Evolutionary conservation across 2,113 vertebrate species (phyloP).

Genomic region (Panthera uncia): DNA sequence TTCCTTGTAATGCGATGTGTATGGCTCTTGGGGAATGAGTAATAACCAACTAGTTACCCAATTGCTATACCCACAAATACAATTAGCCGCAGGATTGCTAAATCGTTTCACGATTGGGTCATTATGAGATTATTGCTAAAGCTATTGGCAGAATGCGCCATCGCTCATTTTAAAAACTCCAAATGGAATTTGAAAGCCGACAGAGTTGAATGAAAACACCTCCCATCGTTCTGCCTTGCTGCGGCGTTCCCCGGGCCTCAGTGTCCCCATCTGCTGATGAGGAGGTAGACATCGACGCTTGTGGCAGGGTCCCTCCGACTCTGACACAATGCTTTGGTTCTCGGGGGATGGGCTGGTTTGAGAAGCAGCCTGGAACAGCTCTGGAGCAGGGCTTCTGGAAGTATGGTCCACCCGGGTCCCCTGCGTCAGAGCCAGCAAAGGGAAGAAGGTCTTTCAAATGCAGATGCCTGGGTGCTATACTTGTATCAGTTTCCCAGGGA

Average conservation of each 20-base stretch:
- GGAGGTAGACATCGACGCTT: background rate
- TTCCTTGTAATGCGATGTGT: constrained; percentile 35
- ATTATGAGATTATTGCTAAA: constrained; percentile 24
- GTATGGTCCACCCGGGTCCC: fast-evolving
- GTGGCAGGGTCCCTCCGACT: background rate
- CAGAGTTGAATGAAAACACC: background rate
- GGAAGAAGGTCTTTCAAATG: background rate
- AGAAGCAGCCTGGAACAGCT: background rate
- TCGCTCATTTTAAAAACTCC: constrained; percentile 19
- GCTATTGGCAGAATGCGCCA: background rate
- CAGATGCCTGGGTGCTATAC: background rate
- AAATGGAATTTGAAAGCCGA: background rate
- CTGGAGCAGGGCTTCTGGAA: background rate
- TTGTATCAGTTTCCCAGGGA: background rate
- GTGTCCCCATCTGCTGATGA: constrained; percentile 20
- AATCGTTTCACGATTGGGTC: background rate
- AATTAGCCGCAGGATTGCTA: constrained; percentile 39
- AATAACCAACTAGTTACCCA: constrained; percentile 56
- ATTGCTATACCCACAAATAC: constrained; percentile 53
- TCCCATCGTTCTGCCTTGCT: background rate
- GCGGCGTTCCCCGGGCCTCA: background rate
- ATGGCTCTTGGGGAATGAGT: background rate
- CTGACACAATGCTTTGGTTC: background rate
- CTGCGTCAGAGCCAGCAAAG: background rate
- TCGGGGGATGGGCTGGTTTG: background rate